Conservation (phyloP, 2,888 invertebrate species). For the Timema cristinae region DNA sequence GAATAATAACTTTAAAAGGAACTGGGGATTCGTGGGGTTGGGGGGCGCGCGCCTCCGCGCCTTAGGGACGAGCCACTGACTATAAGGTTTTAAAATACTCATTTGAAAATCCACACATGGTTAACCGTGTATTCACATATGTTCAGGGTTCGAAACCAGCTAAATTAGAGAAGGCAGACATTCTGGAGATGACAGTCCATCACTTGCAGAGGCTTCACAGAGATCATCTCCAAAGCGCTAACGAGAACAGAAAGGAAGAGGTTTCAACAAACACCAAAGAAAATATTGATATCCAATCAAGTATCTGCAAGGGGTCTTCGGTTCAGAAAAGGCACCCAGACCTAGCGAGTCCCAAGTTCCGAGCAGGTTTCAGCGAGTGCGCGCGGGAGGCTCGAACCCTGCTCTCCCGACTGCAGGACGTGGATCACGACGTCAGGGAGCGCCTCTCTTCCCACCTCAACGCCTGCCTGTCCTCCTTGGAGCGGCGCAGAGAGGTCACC, state of each 20-base stretch:
- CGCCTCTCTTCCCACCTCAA: slow-evolving; percentile 20
- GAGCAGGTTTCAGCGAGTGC: slow-evolving; percentile 40
- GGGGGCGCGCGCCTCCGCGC: too few species aligned
- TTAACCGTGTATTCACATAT: too few species aligned
- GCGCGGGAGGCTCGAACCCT: slow-evolving; percentile 30
- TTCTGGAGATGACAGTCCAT: slow-evolving; percentile 59
- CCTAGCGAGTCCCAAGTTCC: slow-evolving; percentile 37
- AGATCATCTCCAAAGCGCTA: background rate
- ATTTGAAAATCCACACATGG: too few species aligned
- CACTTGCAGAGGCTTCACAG: slow-evolving; percentile 51
- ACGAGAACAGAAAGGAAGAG: background rate
- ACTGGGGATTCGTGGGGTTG: too few species aligned
- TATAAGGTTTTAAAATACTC: too few species aligned
- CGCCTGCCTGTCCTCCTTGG: background rate
- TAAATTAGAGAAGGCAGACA: slow-evolving; percentile 63
- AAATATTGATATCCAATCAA: slow-evolving; percentile 20
- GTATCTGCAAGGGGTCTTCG: slow-evolving; percentile 35
- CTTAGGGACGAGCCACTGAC: too few species aligned
- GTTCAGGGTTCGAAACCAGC: slow-evolving; percentile 49
- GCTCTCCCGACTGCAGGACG: slow-evolving; percentile 1
- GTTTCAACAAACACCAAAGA: slow-evolving; percentile 24
- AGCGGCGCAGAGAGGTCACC: background rate
- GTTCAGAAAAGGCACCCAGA: slow-evolving; percentile 40
- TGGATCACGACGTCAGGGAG: slow-evolving; percentile 16
- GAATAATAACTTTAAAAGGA: too few species aligned